phyloP scores from a whole-genome alignment of 2,888 invertebrate genomes.

The Nebria brevicollis region DNA sequence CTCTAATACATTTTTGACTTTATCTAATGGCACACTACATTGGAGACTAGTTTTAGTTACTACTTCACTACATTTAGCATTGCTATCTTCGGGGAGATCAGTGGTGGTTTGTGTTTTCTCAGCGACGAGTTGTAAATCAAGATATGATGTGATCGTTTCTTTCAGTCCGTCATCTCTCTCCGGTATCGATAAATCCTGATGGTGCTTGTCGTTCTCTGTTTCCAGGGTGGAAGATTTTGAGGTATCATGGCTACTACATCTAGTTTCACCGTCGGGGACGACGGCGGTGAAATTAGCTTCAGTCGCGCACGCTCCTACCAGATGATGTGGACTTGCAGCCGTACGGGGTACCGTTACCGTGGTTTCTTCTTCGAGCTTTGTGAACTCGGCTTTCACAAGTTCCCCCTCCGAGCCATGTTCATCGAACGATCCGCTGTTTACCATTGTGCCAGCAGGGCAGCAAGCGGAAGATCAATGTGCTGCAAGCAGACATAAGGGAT shows the following conservation, averaged over 20 bases:
- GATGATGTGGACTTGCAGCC: conserved; percentile 53
- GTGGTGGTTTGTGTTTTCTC: background rate
- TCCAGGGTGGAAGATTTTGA: background rate
- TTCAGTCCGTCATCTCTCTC: conserved; percentile 30
- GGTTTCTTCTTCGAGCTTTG: conserved; percentile 53
- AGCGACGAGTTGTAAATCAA: background rate
- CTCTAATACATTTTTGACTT: conserved; percentile 56
- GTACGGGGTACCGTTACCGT: conserved; percentile 49
- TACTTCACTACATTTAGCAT: conserved; percentile 2
- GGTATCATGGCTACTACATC: conserved; percentile 28
- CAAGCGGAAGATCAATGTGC: conserved; percentile 29
- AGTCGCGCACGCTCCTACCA: conserved; percentile 51
- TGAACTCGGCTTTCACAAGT: conserved; percentile 54
- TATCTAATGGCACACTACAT: conserved; percentile 61
- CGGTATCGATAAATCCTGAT: conserved; percentile 14
- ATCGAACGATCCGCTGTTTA: conserved; percentile 60
- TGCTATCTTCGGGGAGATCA: background rate
- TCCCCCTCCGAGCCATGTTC: conserved; percentile 53
- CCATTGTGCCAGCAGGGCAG: conserved; percentile 52
- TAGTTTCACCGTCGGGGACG: conserved; percentile 52
- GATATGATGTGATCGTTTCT: conserved; percentile 24
- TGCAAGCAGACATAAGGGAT: conserved; percentile 20
- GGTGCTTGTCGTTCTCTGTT: background rate
- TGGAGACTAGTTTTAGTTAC: conserved; percentile 54
- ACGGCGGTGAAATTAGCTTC: conserved; percentile 52